Evolutionary conservation across 2,797 vertebrate species (phyloP).

Genomic region (Periparus ater): DNA sequence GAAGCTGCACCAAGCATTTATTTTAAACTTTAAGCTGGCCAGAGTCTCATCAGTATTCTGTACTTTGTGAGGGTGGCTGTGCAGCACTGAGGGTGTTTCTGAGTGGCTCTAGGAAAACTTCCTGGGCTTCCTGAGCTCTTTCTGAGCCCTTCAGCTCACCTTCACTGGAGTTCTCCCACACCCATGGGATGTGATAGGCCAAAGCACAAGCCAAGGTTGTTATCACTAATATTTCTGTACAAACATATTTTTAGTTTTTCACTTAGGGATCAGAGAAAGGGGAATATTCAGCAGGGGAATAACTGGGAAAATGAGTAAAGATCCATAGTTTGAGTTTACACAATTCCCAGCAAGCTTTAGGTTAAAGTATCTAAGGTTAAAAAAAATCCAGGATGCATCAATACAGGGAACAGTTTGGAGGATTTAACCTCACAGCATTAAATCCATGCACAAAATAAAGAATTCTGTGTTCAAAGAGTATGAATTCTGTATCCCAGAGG

Average conservation of each 20-base stretch:
- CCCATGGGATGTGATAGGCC: background rate
- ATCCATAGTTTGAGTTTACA: slow-evolving; percentile 41
- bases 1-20: background rate
- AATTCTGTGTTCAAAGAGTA: background rate
- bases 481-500: background rate
- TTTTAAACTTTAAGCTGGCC: background rate
- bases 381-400: background rate
- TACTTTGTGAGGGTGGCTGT: background rate
- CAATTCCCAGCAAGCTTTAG: slow-evolving; percentile 45
- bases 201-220: slow-evolving; percentile 39
- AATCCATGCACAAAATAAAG: background rate
- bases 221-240: slow-evolving; percentile 31
- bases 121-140: background rate
- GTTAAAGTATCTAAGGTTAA: slow-evolving; percentile 54
- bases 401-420: slow-evolving; percentile 4
- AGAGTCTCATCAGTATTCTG: background rate
- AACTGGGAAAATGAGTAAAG: slow-evolving; percentile 42
- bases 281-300: slow-evolving; percentile 38
- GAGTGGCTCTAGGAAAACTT: background rate
- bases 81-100: background rate
- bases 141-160: slow-evolving; percentile 50
- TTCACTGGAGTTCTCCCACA: slow-evolving; percentile 16
- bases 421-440: background rate
- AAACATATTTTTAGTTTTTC: slow-evolving; percentile 44
- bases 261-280: slow-evolving; percentile 20